Conservation (phyloP, 1,140 invertebrate species). For the Myzus persicae region DNA sequence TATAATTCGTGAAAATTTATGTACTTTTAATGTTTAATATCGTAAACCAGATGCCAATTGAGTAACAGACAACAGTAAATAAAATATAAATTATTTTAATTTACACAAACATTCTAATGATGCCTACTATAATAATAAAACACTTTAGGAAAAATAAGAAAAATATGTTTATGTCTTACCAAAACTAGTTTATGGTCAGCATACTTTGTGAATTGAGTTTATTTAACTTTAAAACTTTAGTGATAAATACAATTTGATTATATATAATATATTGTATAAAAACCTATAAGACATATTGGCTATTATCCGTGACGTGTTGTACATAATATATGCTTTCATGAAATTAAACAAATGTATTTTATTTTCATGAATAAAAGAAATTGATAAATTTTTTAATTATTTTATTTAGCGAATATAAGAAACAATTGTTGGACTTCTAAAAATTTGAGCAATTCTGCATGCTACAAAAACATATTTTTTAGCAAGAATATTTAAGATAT, state of each 20-base stretch:
- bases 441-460: too few relatives aligned
- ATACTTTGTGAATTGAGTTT: neutral
- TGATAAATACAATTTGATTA: neutral
- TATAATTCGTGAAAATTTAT: neutral
- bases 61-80: neutral
- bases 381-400: too few relatives aligned
- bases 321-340: neutral
- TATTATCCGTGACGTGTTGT: neutral
- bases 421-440: too few relatives aligned
- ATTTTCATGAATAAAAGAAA: too few relatives aligned
- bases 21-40: neutral
- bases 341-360: too few relatives aligned
- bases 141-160: neutral
- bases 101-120: neutral
- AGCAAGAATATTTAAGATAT: neutral
- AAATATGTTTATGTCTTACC: neutral
- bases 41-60: neutral
- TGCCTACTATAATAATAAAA: constrained; percentile 10
- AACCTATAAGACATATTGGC: too few relatives aligned
- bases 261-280: too few relatives aligned
- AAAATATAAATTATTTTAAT: neutral
- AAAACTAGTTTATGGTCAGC: neutral
- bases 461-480: too few relatives aligned
- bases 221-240: neutral
- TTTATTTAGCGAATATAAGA: too few relatives aligned